These are phyloP conservation scores for Eleginops maclovinus DNA, from an alignment of 2,113 vertebrate genomes.

Conservation along the genomic window DNA sequence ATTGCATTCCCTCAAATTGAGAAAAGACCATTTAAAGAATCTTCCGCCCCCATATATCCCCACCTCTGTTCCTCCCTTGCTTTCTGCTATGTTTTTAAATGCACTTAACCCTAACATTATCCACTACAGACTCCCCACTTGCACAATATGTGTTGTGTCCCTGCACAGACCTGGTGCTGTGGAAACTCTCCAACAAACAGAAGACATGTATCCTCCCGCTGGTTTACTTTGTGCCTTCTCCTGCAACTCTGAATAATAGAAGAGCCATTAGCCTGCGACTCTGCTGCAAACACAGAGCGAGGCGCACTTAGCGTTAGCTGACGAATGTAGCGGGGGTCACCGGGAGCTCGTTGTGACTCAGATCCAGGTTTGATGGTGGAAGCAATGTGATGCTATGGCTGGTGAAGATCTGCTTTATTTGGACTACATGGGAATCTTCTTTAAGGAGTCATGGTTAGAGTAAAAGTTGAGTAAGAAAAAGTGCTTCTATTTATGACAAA, in stretches of 20 bases:
- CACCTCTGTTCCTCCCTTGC: too few relatives aligned
- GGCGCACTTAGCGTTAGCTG: conserved; percentile 9
- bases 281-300: conserved; percentile 42
- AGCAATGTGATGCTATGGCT: background rate
- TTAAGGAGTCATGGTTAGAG: background rate
- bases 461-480: background rate
- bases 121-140: background rate
- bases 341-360: conserved; percentile 41
- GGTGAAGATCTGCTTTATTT: background rate
- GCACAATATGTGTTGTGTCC: background rate
- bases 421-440: background rate
- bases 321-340: conserved; percentile 41
- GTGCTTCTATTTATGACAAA: too few relatives aligned
- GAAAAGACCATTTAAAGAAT: too few relatives aligned
- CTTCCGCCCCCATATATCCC: too few relatives aligned
- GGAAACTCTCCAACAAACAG: background rate
- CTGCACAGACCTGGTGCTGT: background rate
- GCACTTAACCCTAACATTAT: background rate
- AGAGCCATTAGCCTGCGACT: conserved; percentile 62
- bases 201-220: conserved; percentile 1
- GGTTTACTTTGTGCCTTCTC: conserved; percentile 17
- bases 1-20: too few relatives aligned
- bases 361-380: background rate
- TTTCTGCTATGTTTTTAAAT: too few relatives aligned
- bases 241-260: conserved; percentile 67